phyloP scores from a whole-genome alignment of 2,797 vertebrate species.

The Sarcophilus harrisii region DNA sequence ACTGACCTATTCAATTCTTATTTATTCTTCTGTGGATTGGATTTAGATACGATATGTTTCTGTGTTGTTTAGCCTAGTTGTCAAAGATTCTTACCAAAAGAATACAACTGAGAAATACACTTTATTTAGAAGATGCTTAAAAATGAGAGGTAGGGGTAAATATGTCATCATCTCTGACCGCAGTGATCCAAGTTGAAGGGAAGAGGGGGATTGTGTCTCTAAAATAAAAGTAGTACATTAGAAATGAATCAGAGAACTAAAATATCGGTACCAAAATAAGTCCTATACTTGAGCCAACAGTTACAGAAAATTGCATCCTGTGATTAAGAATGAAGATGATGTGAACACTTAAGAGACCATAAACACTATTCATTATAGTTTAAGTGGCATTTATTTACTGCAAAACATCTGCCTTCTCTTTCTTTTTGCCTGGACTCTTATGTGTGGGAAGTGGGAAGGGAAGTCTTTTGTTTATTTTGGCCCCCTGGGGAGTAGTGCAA shows the following conservation, averaged over 20 bases:
- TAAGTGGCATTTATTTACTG: conserved; percentile 73
- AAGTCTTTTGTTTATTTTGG: conserved; percentile 71
- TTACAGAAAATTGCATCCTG: conserved; percentile 78
- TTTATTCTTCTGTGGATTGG: conserved; percentile 62
- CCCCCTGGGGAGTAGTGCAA: background rate
- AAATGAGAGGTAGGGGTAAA: conserved; percentile 33
- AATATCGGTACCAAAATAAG: conserved; percentile 49
- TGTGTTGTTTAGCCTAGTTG: conserved; percentile 15
- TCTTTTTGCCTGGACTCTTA: conserved; percentile 56
- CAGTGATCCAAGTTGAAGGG: background rate
- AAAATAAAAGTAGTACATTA: conserved; percentile 15
- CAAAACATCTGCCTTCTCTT: conserved; percentile 70
- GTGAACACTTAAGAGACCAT: conserved; percentile 58
- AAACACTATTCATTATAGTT: conserved; percentile 64
- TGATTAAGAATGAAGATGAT: conserved; percentile 62
- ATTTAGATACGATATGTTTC: background rate
- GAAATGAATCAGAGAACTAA: conserved; percentile 43
- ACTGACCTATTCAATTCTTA: conserved; percentile 67
- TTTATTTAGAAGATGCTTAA: conserved; percentile 2
- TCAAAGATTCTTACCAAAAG: conserved; percentile 35
- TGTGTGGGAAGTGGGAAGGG: background rate
- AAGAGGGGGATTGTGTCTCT: conserved; percentile 1
- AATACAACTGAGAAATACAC: background rate
- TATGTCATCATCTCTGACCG: background rate
- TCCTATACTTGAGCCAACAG: conserved; percentile 65